Evolutionary conservation across 2,797 vertebrate species (phyloP).

Genomic region (Morus bassanus): DNA sequence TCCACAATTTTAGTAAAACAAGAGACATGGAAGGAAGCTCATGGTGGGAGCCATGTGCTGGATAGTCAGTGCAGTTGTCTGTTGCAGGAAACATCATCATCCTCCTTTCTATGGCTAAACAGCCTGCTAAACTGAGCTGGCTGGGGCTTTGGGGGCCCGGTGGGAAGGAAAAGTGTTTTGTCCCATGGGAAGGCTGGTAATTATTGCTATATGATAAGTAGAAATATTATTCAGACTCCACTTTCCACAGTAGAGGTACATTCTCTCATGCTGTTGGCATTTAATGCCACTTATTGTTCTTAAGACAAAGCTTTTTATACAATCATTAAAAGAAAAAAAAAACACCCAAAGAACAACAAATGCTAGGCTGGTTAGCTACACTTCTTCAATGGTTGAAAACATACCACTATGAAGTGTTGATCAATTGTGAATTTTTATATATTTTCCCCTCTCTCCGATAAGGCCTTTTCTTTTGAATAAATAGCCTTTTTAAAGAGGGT

Average conservation of each 20-base stretch:
- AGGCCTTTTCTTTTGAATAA: not conserved
- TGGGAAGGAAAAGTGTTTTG: not conserved
- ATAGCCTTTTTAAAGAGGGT: not conserved
- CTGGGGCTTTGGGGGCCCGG: rapidly evolving
- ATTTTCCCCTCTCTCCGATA: not conserved
- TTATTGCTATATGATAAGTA: not conserved
- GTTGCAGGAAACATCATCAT: not conserved
- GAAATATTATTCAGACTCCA: not conserved
- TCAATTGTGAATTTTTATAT: not conserved
- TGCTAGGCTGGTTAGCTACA: not conserved
- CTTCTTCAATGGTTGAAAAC: not conserved
- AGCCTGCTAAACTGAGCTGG: not conserved
- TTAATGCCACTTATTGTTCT: not conserved
- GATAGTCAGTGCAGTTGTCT: not conserved
- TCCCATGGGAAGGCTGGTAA: not conserved
- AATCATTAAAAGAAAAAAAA: not conserved
- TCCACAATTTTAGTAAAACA: not conserved
- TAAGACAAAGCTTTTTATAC: not conserved
- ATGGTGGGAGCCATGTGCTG: not conserved
- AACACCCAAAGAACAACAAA: not conserved
- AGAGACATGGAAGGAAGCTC: not conserved
- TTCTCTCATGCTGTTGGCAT: not conserved
- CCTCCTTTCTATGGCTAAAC: not conserved
- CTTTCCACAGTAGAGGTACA: not conserved
- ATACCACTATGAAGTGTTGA: not conserved